phyloP scores from a whole-genome alignment of 2,888 invertebrate genomes.

The Notodonta ziczac region DNA sequence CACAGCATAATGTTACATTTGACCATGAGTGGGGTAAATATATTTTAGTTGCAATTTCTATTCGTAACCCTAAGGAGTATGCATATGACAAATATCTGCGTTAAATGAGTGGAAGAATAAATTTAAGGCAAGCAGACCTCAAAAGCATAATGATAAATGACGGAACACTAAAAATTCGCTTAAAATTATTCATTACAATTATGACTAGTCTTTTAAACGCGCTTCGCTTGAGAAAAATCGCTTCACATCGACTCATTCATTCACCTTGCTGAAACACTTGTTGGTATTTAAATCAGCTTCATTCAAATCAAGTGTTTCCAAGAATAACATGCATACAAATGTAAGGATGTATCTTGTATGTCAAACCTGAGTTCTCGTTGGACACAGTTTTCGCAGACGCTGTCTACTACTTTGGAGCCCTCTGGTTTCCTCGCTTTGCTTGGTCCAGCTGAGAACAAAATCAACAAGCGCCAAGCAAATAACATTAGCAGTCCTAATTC shows the following conservation, averaged over 20 bases:
- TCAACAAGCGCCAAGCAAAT: conserved; percentile 74
- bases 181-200: conserved; percentile 8
- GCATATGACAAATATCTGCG: neutral
- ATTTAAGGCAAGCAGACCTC: conserved; percentile 24
- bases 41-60: neutral
- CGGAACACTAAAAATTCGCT: conserved; percentile 45
- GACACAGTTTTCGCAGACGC: conserved; percentile 61
- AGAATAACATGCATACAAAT: conserved; percentile 54
- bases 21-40: neutral
- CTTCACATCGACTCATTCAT: conserved; percentile 29
- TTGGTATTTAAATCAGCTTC: conserved; percentile 19
- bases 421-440: conserved; percentile 63
- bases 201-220: conserved; percentile 23
- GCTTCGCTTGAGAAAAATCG: conserved; percentile 41
- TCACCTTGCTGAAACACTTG: conserved; percentile 18
- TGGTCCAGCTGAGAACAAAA: conserved; percentile 77
- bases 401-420: conserved; percentile 46
- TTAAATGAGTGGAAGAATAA: neutral
- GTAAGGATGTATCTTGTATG: conserved; percentile 52
- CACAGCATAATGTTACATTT: conserved; percentile 23
- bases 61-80: neutral
- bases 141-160: conserved; percentile 21
- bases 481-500: conserved; percentile 49
- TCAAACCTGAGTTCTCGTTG: conserved; percentile 70
- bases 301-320: neutral